Evolutionary conservation across 2,113 vertebrate species (phyloP), one percentile per base, ranked within the genome.

Genomic region (Chaetura pelagica): DNA sequence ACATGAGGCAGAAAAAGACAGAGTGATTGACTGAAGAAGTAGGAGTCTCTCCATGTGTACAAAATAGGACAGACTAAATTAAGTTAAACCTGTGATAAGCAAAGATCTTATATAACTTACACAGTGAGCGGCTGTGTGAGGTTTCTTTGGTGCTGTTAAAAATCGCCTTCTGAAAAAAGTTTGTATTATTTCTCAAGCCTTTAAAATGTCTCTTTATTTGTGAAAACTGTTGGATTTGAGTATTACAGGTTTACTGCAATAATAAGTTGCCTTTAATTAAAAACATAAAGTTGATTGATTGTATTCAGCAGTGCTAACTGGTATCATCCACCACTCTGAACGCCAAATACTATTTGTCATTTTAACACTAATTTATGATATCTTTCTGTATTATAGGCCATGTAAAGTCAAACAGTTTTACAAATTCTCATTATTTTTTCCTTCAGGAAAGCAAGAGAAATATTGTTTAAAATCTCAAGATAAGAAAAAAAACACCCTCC

Each of bases 1-100:
- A 14, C 40, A 78, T 1, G 10, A 84, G 92, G 90, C 92, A 90
- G 92, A 78, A 96, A 95, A 97, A 96, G 94, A 94, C 91, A 52
- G 94, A 78, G 83, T 86, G 96, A 92, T 96, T 96, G 94, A 97
- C 94, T 96, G 75, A 72, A 96, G 93, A 90, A 85, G 87, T 80
- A 85, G 92, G 83, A 96, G 83, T 90, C 77, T 52, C 61, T 90
- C 79, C 67, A 19, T 94, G 79, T 86, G 58, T 90, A 84, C 83
- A 75, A 93, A 96, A 89, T 71, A 93, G 93, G 93, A 61, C 85
- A 96, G 76, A 74, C 81, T 69, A 96, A 94, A 94, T 96, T 92
- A 92, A 94, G 94, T 92, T 93, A 96, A 95, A 89, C 84, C 79
- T 94, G 88, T 89, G 93, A 90, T 96, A 90, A 93, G 86, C 35